phyloP scores from a whole-genome alignment of 2,113 vertebrate genomes.

The Ciconia maguari region DNA sequence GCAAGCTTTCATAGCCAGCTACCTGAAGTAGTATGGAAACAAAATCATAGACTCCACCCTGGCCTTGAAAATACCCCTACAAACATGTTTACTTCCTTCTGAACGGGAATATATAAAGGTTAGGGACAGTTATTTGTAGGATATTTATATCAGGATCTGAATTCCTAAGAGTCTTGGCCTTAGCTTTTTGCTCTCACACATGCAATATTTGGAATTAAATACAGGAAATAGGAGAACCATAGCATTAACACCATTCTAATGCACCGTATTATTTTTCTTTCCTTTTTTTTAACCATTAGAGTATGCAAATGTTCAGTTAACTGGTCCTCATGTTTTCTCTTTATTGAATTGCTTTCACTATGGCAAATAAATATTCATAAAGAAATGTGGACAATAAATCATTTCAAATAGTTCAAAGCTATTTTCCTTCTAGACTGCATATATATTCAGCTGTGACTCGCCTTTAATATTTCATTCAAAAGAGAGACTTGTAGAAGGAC shows the following conservation, averaged over 20 bases:
- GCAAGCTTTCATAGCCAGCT: not conserved
- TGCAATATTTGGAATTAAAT: not conserved
- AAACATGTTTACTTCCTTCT: not conserved
- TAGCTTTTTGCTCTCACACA: not conserved
- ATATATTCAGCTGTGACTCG: conserved; percentile 66
- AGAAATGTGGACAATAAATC: conserved; percentile 68
- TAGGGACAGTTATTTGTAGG: not conserved
- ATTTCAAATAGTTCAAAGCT: conserved; percentile 66
- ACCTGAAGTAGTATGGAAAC: not conserved
- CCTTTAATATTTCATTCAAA: conserved; percentile 67
- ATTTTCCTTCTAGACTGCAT: conserved; percentile 57
- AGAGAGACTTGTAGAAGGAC: conserved; percentile 60
- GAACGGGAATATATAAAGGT: not conserved
- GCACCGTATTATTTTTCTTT: not conserved
- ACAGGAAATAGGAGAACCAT: not conserved
- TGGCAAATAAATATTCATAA: conserved; percentile 74
- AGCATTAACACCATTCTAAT: conserved; percentile 12
- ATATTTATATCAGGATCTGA: not conserved
- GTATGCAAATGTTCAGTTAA: conserved; percentile 67
- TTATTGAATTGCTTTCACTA: conserved; percentile 66
- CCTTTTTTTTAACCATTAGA: conserved; percentile 17
- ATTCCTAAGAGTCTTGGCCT: not conserved
- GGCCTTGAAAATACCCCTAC: not conserved
- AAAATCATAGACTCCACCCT: not conserved
- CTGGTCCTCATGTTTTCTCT: conserved; percentile 60